Base-by-base conservation (phyloP, 2,113 vertebrate genomes). In the Zosterops hypoxanthus region DNA sequence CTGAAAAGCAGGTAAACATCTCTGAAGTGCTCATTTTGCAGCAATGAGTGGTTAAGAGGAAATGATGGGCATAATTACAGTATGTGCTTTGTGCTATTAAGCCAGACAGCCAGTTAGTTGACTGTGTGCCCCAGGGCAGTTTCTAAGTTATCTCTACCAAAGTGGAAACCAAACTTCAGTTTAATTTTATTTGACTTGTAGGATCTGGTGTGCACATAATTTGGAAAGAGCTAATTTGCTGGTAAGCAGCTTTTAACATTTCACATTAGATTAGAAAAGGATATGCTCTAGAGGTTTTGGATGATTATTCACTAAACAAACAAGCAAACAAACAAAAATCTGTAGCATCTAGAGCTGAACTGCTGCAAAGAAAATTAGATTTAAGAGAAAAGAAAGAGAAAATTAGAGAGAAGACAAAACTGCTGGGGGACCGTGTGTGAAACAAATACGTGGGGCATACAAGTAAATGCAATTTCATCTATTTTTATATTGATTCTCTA, bases 171-270 rank as follows among this genome's bases (percentile, higher is more conserved):
- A 69, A 86, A 86, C 17, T 52, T 82, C 82, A 77, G 61, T 86
- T 80, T 91, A 92, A 86, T 96, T 92, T 91, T 71, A 69, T 92
- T 87, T 92, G 73, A 96, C 85, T 95, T 91, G 72, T 42, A 90
- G 72, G 80, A 79, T 93, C 90, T 95, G 65, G 64, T 78, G 76
- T 52, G 56, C 68, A 83, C 26, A 44, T 81, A 82, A 85, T 96
- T 95, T 90, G 88, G 92, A 78, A 85, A 73, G 68, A 90, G 75
- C 34, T 91, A 88, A 93, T 94, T 95, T 94, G 79, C 49, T 90
- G 72, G 93, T 93, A 60, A 95, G 22, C 53, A 88, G 86, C 88
- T 94, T 96, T 95, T 95, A 94, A 95, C 92, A 81, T 95, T 95
- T 96, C 88, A 95, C 56, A 64, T 90, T 71, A 87, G 78, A 95